A percentile compares a stretch with the other conserved stretches of the same genome.
These are phyloP conservation scores for Sebastes miniatus DNA, from an alignment of 2,797 vertebrate species.

Conservation along the genomic window DNA sequence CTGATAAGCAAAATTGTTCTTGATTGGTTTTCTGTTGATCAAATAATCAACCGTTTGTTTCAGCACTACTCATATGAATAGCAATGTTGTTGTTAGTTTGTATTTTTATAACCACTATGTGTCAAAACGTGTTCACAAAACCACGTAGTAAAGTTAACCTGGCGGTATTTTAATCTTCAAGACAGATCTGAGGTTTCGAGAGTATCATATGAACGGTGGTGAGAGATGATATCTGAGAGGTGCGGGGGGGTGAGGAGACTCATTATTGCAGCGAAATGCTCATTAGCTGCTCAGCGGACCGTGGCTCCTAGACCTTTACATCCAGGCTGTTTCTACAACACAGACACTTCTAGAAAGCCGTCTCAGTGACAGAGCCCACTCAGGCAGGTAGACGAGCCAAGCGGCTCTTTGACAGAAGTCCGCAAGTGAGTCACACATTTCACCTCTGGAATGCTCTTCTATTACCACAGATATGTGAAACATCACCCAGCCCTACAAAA, in stretches of 20 bases:
- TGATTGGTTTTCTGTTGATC: neutral
- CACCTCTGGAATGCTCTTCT: conserved; percentile 62
- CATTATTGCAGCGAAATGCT: conserved; percentile 41
- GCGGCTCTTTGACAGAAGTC: conserved; percentile 41
- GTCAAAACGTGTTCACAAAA: neutral
- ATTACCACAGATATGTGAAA: conserved; percentile 68
- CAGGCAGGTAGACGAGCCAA: conserved; percentile 34
- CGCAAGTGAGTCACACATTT: conserved; percentile 64
- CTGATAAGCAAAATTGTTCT: neutral
- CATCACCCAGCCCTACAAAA: conserved; percentile 31
- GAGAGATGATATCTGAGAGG: conserved; percentile 34
- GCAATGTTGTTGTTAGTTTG: neutral
- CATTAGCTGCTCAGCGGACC: conserved; percentile 62
- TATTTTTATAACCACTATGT: neutral
- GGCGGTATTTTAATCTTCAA: neutral
- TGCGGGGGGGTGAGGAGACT: conserved; percentile 22
- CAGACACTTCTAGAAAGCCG: conserved; percentile 16
- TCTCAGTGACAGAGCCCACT: conserved; percentile 31
- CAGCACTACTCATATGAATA: neutral
- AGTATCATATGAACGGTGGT: neutral
- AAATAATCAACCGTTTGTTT: neutral
- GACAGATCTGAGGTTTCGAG: neutral
- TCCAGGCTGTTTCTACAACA: conserved; percentile 59
- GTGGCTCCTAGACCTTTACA: conserved; percentile 13
- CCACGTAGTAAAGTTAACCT: neutral